Evolutionary conservation across 2,113 vertebrate species (phyloP).

Genomic region (Cygnus buccinator): DNA sequence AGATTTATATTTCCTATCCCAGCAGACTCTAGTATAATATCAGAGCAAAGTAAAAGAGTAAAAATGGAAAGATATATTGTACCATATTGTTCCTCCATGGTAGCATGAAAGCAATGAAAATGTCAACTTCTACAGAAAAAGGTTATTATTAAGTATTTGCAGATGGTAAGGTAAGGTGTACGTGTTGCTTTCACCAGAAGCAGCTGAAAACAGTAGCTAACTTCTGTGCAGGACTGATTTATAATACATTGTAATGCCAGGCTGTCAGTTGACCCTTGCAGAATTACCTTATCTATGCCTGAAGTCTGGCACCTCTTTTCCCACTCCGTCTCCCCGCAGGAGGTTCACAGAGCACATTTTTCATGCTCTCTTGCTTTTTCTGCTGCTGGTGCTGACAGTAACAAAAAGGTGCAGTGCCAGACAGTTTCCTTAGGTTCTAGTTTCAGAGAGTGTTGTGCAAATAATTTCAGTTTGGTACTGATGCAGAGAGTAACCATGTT

Average conservation of each 20-base stretch:
- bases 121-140: neutral
- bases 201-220: neutral
- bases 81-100: neutral
- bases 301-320: neutral
- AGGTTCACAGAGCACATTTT: neutral
- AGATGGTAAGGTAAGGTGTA: neutral
- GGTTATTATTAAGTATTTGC: neutral
- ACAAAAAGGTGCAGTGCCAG: neutral
- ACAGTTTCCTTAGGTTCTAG: neutral
- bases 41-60: neutral
- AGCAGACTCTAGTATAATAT: neutral
- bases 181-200: neutral
- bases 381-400: neutral
- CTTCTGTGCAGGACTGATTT: neutral
- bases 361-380: neutral
- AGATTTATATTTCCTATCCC: neutral
- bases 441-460: neutral
- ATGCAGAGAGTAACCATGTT: neutral
- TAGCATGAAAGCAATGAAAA: neutral
- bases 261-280: neutral
- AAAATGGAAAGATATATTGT: neutral
- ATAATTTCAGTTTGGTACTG: neutral
- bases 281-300: slow-evolving; percentile 6
- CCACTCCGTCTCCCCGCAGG: neutral
- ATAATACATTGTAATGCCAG: neutral